Evolutionary conservation across 2,888 invertebrate species (phyloP).

Genomic region (Priocnemis perturbator): DNA sequence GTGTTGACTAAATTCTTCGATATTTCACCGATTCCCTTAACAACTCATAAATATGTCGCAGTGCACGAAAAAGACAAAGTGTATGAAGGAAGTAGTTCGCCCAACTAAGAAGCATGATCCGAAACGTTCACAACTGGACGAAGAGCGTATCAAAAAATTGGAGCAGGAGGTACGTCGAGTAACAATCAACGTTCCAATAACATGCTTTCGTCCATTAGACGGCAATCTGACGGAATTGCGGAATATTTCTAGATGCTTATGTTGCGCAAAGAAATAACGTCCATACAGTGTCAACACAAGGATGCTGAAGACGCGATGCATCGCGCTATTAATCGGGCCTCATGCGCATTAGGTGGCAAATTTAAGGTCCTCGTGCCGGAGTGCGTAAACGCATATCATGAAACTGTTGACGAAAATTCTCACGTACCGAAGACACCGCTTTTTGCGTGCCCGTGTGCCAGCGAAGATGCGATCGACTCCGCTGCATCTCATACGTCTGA

Average conservation of each 20-base stretch:
- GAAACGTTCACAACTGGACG: constrained; percentile 3
- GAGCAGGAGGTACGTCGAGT: constrained; percentile 48
- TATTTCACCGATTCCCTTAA: no score
- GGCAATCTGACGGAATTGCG: no score
- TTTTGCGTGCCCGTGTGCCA: no score
- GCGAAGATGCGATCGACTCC: no score
- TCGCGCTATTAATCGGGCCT: constrained; percentile 42
- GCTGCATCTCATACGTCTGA: no score
- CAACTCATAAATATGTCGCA: background rate
- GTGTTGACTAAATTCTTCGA: background rate
- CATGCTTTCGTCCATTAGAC: background rate
- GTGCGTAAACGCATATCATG: background rate
- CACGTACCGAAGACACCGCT: no score
- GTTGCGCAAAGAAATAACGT: constrained; percentile 32
- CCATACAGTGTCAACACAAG: constrained; percentile 6
- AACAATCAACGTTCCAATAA: background rate
- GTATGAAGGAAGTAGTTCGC: constrained; percentile 4
- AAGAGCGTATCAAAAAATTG: constrained; percentile 47
- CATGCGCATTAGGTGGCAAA: constrained; percentile 39
- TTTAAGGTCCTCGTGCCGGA: constrained; percentile 34
- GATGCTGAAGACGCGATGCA: constrained; percentile 43
- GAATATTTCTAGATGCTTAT: constrained; percentile 26
- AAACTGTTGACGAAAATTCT: background rate
- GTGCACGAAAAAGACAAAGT: constrained; percentile 27
- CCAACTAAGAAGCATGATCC: no score